Evolutionary conservation across 2,113 vertebrate genomes (phyloP), one percentile per base, ranked within the genome.

Genomic region (Sciurus niger): DNA sequence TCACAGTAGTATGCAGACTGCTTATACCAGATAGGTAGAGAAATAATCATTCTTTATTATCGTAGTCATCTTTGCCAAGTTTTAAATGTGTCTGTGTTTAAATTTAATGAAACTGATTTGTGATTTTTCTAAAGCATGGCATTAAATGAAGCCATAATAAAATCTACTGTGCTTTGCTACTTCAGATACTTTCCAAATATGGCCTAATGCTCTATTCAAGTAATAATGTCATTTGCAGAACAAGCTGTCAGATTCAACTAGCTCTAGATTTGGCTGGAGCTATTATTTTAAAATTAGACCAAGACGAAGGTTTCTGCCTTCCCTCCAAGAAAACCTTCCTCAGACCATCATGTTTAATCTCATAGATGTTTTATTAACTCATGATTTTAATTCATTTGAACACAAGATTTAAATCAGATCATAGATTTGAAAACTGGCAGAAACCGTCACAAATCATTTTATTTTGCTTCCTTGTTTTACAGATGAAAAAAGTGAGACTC

Each of bases 241-340:
- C 22, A 63, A 73, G 89, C 74, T 97, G 70, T 90, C 82, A 94
- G n/a, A 84, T 97, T 93, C 16, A 77, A 96, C 96, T 90, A 86
- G 80, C 72, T 98, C 93, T 96, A 96, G 95, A 96, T 95, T 95
- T 97, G 96, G 94, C 96, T 73, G 63, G 84, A 98, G 93, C 93
- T 92, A 48, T 97, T 90, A 79, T 96, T 96, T 86, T 6, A 91
- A 93, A 96, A 95, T 94, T 92, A 96, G 93, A 73, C 89, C 70
- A 90, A 97, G 77, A 73, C 79, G 80, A 37, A 95, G 32, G 46
- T 60, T 24, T 40, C 63, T 94, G 48, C 60, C 32, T 51, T 90
- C 43, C 32, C 46, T 30, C 48, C 48, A 70, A 77, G 43, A 88
- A 85, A 94, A 89, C 30, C 89, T 95, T 88, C 76, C 37, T 48